Evolutionary conservation across 2,888 invertebrate species (phyloP).

Genomic region (Caenorhabditis sp.): DNA sequence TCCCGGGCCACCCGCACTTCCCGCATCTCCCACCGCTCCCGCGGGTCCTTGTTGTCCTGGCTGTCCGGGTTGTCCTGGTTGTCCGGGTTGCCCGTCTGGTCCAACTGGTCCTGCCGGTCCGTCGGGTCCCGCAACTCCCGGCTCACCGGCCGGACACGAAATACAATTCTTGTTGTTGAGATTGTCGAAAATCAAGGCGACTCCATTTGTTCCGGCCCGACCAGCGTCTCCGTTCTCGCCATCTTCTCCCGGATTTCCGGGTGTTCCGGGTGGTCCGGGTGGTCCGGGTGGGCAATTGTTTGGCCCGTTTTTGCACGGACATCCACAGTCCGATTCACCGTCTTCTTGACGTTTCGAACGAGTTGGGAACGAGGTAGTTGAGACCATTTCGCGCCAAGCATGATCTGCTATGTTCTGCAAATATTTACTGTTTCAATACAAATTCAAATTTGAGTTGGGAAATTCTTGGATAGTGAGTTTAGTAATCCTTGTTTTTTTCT

Average conservation of each 20-base stretch:
- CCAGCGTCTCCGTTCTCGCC: slow-evolving; percentile 42
- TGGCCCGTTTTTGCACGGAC: slow-evolving; percentile 16
- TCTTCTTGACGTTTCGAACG: slow-evolving; percentile 26
- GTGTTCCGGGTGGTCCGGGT: slow-evolving; percentile 41
- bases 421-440: too few species aligned
- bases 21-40: slow-evolving; percentile 49
- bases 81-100: slow-evolving; percentile 44
- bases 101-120: slow-evolving; percentile 48
- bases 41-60: slow-evolving; percentile 48
- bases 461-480: too few species aligned
- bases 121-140: slow-evolving; percentile 44
- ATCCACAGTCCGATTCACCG: slow-evolving; percentile 17
- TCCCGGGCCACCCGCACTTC: slow-evolving; percentile 45
- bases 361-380: slow-evolving; percentile 33
- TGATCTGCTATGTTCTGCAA: slow-evolving; percentile 14
- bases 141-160: slow-evolving; percentile 45
- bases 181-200: slow-evolving; percentile 10
- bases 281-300: slow-evolving; percentile 45
- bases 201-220: slow-evolving; percentile 28
- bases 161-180: slow-evolving; percentile 23
- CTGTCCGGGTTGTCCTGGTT: slow-evolving; percentile 45
- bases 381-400: slow-evolving; percentile 23
- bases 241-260: slow-evolving; percentile 34
- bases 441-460: background rate
- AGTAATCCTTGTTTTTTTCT: too few species aligned